phyloP scores from a whole-genome alignment of 2,888 invertebrate species.

The Nasonovia ribisnigri region DNA sequence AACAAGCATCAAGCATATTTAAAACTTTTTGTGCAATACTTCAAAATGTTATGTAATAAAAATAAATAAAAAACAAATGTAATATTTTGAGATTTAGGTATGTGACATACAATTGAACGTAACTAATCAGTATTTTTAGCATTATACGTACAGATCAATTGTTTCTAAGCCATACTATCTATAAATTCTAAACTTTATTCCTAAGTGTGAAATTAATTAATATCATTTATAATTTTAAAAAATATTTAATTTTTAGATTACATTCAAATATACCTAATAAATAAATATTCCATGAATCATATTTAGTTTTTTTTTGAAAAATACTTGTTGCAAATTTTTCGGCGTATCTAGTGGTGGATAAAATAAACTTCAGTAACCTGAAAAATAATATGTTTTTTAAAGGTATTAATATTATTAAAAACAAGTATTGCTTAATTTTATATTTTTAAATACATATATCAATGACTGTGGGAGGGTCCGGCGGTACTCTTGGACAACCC shows the following conservation, averaged over 20 bases:
- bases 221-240: neutral
- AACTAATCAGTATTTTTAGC: neutral
- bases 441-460: too few species aligned
- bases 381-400: too few species aligned
- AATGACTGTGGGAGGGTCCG: too few species aligned
- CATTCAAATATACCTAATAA: neutral
- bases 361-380: too few species aligned
- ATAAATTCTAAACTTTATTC: neutral
- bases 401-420: too few species aligned
- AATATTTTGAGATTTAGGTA: neutral
- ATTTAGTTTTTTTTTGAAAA: neutral
- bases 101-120: neutral
- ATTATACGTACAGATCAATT: neutral
- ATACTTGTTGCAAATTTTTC: too few species aligned
- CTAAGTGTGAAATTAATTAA: neutral
- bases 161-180: neutral
- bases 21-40: neutral
- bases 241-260: neutral
- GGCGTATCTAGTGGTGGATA: too few species aligned
- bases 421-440: too few species aligned
- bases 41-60: neutral
- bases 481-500: too few species aligned
- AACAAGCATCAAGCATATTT: neutral
- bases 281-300: neutral
- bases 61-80: neutral